These are phyloP conservation scores for Plectus sambesii DNA, from an alignment of 1,140 invertebrate species.

Conservation along the genomic window DNA sequence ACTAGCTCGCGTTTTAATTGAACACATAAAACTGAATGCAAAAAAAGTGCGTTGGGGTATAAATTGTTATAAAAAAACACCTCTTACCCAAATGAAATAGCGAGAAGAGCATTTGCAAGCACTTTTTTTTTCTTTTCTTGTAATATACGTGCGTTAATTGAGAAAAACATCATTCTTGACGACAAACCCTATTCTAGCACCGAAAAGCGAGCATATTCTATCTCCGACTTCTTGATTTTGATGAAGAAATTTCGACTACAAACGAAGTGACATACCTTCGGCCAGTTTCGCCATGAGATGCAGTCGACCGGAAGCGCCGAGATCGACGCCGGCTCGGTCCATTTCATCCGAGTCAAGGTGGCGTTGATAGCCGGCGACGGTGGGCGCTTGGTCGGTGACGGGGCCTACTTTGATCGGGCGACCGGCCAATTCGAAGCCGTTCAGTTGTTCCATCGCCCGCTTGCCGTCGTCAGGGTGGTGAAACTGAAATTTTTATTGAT, in stretches of 20 bases:
- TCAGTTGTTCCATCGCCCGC: slow-evolving; percentile 93
- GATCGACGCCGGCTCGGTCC: slow-evolving; percentile 92
- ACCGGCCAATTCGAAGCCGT: slow-evolving; percentile 96
- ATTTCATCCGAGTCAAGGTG: slow-evolving; percentile 86
- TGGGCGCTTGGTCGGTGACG: slow-evolving; percentile 74
- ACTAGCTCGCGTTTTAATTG: too few species aligned
- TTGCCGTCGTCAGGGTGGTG: slow-evolving; percentile 95
- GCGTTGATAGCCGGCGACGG: slow-evolving; percentile 46
- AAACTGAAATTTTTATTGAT: slow-evolving; percentile 64
- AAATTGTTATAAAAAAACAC: not conserved
- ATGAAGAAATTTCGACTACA: too few species aligned
- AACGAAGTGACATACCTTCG: slow-evolving; percentile 58
- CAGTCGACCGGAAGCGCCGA: slow-evolving; percentile 84
- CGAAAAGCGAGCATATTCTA: too few species aligned
- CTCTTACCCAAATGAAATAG: too few species aligned
- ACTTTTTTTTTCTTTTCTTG: too few species aligned
- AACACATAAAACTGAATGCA: too few species aligned
- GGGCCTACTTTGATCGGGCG: slow-evolving; percentile 98
- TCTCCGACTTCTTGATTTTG: too few species aligned
- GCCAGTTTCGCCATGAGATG: slow-evolving; percentile 98
- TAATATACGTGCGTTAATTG: too few species aligned
- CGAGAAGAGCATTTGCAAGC: too few species aligned
- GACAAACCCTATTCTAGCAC: too few species aligned
- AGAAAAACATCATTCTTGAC: too few species aligned
- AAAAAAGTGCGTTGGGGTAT: not conserved